Evolutionary conservation across 1,140 invertebrate genomes (phyloP).

Genomic region (Mya arenaria): DNA sequence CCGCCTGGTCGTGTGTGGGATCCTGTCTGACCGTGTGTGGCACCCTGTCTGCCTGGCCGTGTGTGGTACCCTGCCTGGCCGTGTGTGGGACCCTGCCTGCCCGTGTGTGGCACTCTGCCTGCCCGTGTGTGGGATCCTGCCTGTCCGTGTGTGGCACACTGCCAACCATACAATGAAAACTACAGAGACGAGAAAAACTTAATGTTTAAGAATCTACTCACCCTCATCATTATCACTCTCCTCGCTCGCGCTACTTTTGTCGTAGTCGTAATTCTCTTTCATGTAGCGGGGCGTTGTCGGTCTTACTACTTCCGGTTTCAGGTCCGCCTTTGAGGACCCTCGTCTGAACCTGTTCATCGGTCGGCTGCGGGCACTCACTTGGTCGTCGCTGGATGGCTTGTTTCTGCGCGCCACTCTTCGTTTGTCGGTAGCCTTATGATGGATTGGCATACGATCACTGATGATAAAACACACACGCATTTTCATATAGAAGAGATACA

Average conservation of each 20-base stretch:
- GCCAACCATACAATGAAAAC: too few relatives aligned
- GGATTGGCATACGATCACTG: slow-evolving; percentile 53
- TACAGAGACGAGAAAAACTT: too few relatives aligned
- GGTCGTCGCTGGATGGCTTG: not conserved
- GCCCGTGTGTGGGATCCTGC: too few relatives aligned
- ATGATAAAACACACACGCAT: not conserved
- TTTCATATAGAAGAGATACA: not conserved
- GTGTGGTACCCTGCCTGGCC: too few relatives aligned
- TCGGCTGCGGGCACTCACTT: slow-evolving; percentile 14
- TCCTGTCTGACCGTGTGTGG: too few relatives aligned
- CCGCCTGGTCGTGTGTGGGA: too few relatives aligned
- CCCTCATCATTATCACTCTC: slow-evolving; percentile 47
- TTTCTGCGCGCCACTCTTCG: slow-evolving; percentile 9
- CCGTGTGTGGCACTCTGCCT: too few relatives aligned
- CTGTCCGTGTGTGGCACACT: too few relatives aligned
- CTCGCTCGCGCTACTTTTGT: slow-evolving; percentile 50
- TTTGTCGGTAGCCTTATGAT: slow-evolving; percentile 34
- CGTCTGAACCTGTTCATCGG: slow-evolving; percentile 28
- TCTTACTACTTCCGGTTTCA: not conserved
- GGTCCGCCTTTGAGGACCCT: slow-evolving; percentile 4
- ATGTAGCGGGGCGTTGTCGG: slow-evolving; percentile 44
- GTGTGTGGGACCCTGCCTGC: too few relatives aligned
- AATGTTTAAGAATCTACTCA: too few relatives aligned
- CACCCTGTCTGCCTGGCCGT: too few relatives aligned
- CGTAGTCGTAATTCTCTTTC: slow-evolving; percentile 43